Base-by-base conservation (phyloP, 2,113 vertebrate species). In the Leptocoma aspasia region DNA sequence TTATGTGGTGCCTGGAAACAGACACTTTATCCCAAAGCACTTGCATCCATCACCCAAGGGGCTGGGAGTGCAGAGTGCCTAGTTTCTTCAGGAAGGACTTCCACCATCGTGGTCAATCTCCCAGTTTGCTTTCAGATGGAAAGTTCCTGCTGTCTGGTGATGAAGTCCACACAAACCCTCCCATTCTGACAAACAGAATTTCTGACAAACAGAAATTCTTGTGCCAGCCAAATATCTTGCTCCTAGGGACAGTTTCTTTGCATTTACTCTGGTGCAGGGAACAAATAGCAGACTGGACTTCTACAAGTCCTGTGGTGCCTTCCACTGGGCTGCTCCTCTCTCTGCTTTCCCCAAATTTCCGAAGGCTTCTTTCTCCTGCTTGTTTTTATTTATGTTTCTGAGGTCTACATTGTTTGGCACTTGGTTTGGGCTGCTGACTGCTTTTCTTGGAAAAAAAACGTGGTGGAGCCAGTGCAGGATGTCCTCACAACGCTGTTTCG, bases 321-420 rank as follows among this genome's bases (percentile, higher is more conserved):
- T 98, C 91, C 96, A 68, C 93, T 94, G 86, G 91, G 95, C 53
- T 76, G 53, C 71, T 78, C 52, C 76, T 91, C 68, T 80, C 63
- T 39, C 79, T 96, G 85, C 41, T 89, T 92, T 95, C 97, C 96
- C 95, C 91, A 92, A 44, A 95, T 82, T 95, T 96, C 96, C 52
- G 7, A 95, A 96, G 68, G 68, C 63, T 96, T 96, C 86, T 95
- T 97, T 97, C 95, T 96, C 91, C 95, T 94, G 68, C 82, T 95
- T 90, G 31, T 96, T 98, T 96, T 97, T 98, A 95, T 98, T 98
- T 98, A 96, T 1, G 3, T 97, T 98, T 95, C 93, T 97, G 97
- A 97, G 94, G 95, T 96, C 96, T 95, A 42, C 3, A 10, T 95
- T 97, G 96, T 97, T 97, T 97, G 92, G 96, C 82, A 50, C 91